These are phyloP conservation scores for Pseudanteris insignis DNA, from an alignment of 2,888 invertebrate species.

Conservation along the genomic window DNA sequence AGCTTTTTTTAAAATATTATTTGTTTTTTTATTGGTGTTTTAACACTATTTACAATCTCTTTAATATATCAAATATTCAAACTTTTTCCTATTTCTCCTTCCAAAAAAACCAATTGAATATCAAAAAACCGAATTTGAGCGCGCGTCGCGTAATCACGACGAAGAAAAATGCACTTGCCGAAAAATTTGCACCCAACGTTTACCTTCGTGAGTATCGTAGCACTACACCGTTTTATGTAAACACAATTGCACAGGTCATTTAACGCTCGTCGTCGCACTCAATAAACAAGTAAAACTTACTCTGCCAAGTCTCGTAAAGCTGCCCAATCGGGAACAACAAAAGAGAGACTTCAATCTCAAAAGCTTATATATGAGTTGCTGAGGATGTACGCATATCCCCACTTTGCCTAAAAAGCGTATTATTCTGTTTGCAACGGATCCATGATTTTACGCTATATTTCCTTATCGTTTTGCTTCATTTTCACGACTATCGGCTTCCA, in stretches of 20 bases:
- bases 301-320: conserved; percentile 31
- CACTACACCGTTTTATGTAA: no score
- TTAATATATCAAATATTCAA: no score
- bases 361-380: conserved; percentile 33
- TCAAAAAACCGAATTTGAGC: no score
- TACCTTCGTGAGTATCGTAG: no score
- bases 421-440: conserved; percentile 14
- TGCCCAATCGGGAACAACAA: conserved; percentile 30
- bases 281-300: conserved; percentile 23
- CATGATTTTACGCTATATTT: conserved; percentile 11
- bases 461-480: conserved; percentile 23
- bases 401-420: conserved; percentile 22
- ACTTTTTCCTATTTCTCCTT: no score
- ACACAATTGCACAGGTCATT: conserved; percentile 3
- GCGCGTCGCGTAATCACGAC: no score
- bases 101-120: no score
- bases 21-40: no score
- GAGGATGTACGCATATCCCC: conserved; percentile 20
- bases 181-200: no score
- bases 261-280: conserved; percentile 2
- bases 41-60: no score
- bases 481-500: conserved; percentile 17
- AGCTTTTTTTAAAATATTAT: no score
- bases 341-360: conserved; percentile 27
- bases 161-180: no score